Evolutionary conservation across 2,797 vertebrate species (phyloP).

Genomic region (Capromys pilorides): DNA sequence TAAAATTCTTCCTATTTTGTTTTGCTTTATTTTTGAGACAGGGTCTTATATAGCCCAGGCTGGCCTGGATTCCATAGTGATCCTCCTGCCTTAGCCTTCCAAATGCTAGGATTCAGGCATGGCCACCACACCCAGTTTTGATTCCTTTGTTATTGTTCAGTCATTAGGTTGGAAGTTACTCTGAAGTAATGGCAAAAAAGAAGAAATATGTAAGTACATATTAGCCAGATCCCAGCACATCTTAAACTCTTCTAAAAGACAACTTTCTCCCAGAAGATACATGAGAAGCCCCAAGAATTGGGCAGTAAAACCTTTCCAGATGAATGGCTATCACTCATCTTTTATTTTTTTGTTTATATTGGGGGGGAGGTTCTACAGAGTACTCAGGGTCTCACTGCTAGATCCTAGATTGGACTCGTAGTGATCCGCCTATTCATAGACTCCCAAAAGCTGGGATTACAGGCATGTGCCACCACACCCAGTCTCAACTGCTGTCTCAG

Average conservation of each 20-base stretch:
- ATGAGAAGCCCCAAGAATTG: conserved; percentile 39
- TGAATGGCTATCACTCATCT: neutral
- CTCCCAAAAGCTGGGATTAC: no score
- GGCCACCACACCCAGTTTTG: neutral
- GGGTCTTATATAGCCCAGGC: neutral
- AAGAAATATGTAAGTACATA: conserved; percentile 30
- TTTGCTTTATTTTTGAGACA: neutral
- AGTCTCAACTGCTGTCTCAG: no score
- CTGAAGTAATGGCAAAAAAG: conserved; percentile 4
- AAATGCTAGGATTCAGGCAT: neutral
- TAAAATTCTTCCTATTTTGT: conserved; percentile 40
- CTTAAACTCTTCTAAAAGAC: conserved; percentile 8
- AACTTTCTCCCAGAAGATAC: conserved; percentile 40
- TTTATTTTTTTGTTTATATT: no score
- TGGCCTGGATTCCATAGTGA: neutral
- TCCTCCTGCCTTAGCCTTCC: neutral
- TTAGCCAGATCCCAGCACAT: neutral
- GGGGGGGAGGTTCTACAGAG: no score
- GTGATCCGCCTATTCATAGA: no score
- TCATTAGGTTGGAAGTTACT: conserved; percentile 34
- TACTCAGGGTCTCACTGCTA: no score
- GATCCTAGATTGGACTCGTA: no score
- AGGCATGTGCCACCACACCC: no score
- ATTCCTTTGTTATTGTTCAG: conserved; percentile 47
- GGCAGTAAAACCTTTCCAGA: conserved; percentile 46